Base-by-base conservation (phyloP, 2,888 invertebrate genomes). In the Choreutis nemorana region DNA sequence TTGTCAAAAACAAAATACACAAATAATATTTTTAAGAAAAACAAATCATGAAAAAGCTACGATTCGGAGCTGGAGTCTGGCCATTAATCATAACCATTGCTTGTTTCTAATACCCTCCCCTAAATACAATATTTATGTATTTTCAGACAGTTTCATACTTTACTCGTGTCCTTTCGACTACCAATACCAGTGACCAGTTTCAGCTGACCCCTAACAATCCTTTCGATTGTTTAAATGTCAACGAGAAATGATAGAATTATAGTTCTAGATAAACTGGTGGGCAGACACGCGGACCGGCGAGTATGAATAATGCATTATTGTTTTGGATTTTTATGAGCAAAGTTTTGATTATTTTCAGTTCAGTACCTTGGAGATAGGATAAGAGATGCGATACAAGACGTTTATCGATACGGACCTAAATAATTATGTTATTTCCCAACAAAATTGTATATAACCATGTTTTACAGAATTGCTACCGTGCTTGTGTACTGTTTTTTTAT, bases 271-370 rank as follows among this genome's bases (percentile, higher is more conserved):
- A 56, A 21, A 37, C 31, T 66, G 70, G 77, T 40, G 30, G 43
- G 39, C 36, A 44, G 49, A 53, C 55, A 61, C 63, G 55, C 58
- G 56, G 53, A 67, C 63, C 63, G 57, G 62, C 63, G 57, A 68
- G 60, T 71, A 78, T 78, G 78, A 78, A 78, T 78, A 77, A 78
- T 78, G 77, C 72, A 78, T 77, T 78, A 75, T 78, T 78, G 78
- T 78, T 78, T 78, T 72, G 73, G 75, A 78, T 77, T 78, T 78
- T 78, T 78, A 78, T 75, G 78, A 66, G 72, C 41, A 73, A 78
- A 78, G 77, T 78, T 78, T 75, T 78, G 78, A 78, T 78, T 78
- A 78, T 78, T 78, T 78, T 73, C 71, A 75, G 75, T 75, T 71
- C 60, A 59, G 58, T 59, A 64, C 55, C 55, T n/a, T 68, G 23